Percentiles rank a stretch among this genome's conserved stretches.
These are phyloP conservation scores for Tetraneura akinire DNA, from an alignment of 1,140 invertebrate genomes.

Conservation along the genomic window DNA sequence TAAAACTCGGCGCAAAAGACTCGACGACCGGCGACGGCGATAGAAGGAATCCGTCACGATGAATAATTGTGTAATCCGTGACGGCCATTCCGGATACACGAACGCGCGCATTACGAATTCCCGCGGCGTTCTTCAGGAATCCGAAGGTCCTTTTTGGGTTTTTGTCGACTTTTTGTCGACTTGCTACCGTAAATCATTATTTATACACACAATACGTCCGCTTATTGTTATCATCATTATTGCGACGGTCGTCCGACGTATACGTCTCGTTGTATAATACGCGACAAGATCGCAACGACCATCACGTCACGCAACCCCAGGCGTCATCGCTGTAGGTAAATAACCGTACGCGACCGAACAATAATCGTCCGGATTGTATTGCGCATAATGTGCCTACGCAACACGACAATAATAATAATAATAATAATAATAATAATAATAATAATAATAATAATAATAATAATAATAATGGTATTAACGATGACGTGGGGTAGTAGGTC, in stretches of 20 bases:
- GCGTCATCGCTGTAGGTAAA: conserved; percentile 43
- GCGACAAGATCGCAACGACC: too few relatives aligned
- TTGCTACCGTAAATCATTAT: conserved; percentile 49
- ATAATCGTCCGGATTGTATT: not conserved
- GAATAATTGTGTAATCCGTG: conserved; percentile 48
- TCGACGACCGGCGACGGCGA: too few relatives aligned
- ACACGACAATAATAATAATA: too few relatives aligned
- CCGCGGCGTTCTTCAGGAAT: conserved; percentile 47
- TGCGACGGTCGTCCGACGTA: not conserved
- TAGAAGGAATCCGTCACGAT: conserved; percentile 24
- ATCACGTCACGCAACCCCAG: not conserved
- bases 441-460: too few relatives aligned
- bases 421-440: too few relatives aligned
- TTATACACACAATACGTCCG: not conserved
- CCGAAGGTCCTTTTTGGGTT: conserved; percentile 26
- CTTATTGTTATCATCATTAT: conserved; percentile 5
- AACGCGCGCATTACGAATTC: conserved; percentile 35
- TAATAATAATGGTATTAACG: too few relatives aligned
- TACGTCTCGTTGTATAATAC: not conserved
- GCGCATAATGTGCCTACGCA: too few relatives aligned
- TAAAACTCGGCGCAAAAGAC: not conserved
- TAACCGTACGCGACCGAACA: not conserved
- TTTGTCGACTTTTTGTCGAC: conserved; percentile 19
- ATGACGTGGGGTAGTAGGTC: too few relatives aligned
- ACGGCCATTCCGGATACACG: conserved; percentile 41